Base-by-base conservation (phyloP, 2,797 vertebrate genomes). In the Xenops minutus region DNA sequence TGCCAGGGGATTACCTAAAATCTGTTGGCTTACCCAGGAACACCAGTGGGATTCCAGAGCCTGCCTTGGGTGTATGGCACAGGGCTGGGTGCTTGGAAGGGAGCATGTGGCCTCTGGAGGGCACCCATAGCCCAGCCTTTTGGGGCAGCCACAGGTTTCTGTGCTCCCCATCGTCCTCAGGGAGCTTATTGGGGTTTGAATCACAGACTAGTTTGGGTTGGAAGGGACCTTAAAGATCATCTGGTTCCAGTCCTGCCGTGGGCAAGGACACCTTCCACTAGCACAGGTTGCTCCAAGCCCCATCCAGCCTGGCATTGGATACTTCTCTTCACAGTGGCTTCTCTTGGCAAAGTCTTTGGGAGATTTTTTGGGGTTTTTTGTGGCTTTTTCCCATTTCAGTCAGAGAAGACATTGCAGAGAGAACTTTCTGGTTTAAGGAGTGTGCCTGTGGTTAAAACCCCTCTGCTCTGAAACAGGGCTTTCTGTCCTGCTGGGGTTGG, bases 51-150 rank as follows among this genome's bases (percentile, higher is more conserved):
- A 32, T 63, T 75, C 37, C 37, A 67, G 88, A 10, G 19, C 27
- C 39, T 71, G 39, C 62, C 15, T 8, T 43, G 61, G 9, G 29
- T 91, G 48, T 7, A 0, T 0, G 0, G 56, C 22, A 5, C 41
- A 44, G 74, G 30, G 55, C 61, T 81, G 71, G 74, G 67, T 58
- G 68, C 71, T 75, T 48, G 30, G 76, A 94, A 95, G n/a, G 7
- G 66, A 74, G 14, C 0, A 0, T 82, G 36, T 75, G 41, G 81
- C 97, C 98, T 94, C 96, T 96, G 97, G 98, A 97, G 98, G 98
- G 97, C 98, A 97, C 93, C 83, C 96, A 88, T 83, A 66, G 36
- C 74, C 41, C 88, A 92, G 83, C 55, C 63, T 86, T 72, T 30
- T 0, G 2, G 74, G 61, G 46, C 68, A 55, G 34, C 61, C 74